Conservation (phyloP, 2,113 vertebrate species). For the Chionis minor region DNA sequence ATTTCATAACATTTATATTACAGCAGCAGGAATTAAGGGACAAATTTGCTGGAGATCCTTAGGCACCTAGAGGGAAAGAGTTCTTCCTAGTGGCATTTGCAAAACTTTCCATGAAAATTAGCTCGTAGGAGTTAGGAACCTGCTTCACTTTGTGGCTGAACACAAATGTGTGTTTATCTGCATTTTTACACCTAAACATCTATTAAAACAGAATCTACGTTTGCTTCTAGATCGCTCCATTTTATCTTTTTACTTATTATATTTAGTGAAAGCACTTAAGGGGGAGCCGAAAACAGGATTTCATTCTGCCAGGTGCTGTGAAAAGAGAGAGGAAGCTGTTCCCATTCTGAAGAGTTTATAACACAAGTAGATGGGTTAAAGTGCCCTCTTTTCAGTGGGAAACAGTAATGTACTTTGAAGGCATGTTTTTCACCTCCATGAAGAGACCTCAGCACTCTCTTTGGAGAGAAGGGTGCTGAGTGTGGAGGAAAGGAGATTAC, state of each 20-base stretch:
- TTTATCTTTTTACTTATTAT: background rate
- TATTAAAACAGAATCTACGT: background rate
- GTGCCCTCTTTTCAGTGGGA: conserved; percentile 14
- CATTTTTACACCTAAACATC: background rate
- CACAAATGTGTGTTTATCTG: background rate
- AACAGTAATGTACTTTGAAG: background rate
- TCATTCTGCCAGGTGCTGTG: background rate
- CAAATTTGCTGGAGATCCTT: background rate
- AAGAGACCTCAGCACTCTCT: background rate
- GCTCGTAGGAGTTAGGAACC: background rate
- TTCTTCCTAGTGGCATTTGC: background rate
- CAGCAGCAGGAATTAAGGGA: background rate
- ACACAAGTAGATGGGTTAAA: background rate
- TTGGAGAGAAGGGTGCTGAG: background rate
- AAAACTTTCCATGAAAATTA: background rate
- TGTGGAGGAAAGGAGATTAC: background rate
- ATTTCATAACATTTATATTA: background rate
- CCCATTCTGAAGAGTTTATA: background rate
- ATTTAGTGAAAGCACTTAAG: background rate
- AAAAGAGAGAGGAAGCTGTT: background rate
- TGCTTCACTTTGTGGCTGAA: background rate
- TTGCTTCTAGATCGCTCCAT: background rate
- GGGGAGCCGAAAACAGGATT: background rate
- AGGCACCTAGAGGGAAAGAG: background rate
- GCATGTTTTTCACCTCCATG: background rate